Percentiles rank a stretch among this genome's conserved stretches.
Evolutionary conservation across 2,888 invertebrate species (phyloP).

Genomic region (Myopa testacea): DNA sequence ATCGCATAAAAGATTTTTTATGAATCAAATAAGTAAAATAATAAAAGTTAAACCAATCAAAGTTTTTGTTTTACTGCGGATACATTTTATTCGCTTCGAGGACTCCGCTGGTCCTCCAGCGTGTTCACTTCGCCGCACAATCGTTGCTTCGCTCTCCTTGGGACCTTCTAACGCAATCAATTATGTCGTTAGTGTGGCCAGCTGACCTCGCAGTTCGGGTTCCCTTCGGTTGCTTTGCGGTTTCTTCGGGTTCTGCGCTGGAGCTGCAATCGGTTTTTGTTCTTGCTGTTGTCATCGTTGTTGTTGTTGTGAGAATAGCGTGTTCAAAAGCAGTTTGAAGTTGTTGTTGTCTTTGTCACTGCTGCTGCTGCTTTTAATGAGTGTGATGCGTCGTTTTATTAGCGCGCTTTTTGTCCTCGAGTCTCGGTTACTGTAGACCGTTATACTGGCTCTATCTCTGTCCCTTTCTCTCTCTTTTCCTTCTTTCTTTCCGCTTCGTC

Average conservation of each 20-base stretch:
- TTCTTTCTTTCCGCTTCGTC: background rate
- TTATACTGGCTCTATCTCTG: too few relatives aligned
- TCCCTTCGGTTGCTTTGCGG: background rate
- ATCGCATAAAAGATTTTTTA: constrained; percentile 30
- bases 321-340: background rate
- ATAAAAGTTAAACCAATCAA: background rate
- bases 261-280: background rate
- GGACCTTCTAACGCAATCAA: constrained; percentile 29
- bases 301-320: background rate
- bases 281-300: background rate
- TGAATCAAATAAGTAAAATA: constrained; percentile 2
- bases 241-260: background rate
- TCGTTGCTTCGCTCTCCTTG: background rate
- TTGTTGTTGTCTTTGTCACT: constrained; percentile 14
- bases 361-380: constrained; percentile 25
- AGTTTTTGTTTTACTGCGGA: too few relatives aligned
- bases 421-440: too few relatives aligned
- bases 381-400: constrained; percentile 29
- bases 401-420: background rate
- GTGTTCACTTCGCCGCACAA: too few relatives aligned
- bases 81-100: background rate
- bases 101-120: too few relatives aligned
- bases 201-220: constrained; percentile 20
- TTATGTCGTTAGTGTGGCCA: constrained; percentile 28
- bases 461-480: background rate